These are phyloP conservation scores for Rattus rattus DNA, from an alignment of 2,113 vertebrate genomes.

Conservation along the genomic window DNA sequence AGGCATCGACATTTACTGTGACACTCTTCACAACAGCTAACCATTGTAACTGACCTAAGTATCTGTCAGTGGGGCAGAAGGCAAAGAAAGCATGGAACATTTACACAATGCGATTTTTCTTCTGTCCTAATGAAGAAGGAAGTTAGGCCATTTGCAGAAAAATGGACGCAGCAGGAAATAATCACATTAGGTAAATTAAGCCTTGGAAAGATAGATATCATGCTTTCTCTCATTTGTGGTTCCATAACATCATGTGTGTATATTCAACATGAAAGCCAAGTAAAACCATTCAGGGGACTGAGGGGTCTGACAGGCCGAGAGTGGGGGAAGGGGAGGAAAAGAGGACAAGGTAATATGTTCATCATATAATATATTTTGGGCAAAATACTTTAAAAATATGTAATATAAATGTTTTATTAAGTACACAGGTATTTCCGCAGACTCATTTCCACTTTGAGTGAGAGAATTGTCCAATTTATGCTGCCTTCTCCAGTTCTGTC, in stretches of 20 bases:
- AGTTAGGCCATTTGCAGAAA: background rate
- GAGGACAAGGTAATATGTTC: background rate
- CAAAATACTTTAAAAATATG: background rate
- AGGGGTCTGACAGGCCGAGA: background rate
- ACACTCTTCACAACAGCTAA: background rate
- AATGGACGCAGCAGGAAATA: background rate
- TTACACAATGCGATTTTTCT: background rate
- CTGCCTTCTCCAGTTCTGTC: background rate
- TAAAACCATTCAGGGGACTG: background rate
- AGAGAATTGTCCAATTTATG: slow-evolving; percentile 17
- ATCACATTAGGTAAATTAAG: background rate
- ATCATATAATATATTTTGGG: background rate
- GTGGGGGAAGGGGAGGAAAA: too few species aligned
- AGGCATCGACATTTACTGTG: background rate
- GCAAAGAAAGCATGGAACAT: background rate
- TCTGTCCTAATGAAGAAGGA: background rate
- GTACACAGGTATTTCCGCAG: background rate
- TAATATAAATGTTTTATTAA: background rate
- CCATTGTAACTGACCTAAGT: background rate
- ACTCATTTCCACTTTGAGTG: background rate
- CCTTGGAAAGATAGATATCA: background rate
- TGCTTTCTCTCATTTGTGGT: background rate
- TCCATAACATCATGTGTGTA: background rate
- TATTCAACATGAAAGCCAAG: background rate
- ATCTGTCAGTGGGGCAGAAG: background rate